A percentile compares a stretch with the other conserved stretches of the same genome.
Conservation (phyloP, 2,113 vertebrate species). For the Labeo catla region DNA sequence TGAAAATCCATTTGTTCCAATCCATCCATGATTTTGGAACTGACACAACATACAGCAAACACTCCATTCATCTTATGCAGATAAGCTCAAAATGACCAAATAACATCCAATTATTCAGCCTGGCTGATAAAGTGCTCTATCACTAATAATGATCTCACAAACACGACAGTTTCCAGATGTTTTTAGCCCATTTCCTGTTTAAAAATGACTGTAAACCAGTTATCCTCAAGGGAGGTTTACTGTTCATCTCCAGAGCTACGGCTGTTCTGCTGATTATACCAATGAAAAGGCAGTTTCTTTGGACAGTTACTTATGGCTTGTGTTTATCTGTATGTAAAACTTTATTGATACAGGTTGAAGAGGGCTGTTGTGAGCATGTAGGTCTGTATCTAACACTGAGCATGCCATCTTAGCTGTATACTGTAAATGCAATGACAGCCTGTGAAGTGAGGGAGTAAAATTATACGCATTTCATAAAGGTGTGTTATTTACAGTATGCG, state of each 20-base stretch:
- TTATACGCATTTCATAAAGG: neutral
- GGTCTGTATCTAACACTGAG: neutral
- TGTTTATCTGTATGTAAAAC: neutral
- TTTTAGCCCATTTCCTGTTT: constrained; percentile 28
- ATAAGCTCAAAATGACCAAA: constrained; percentile 12
- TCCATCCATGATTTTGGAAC: neutral
- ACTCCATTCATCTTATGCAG: neutral
- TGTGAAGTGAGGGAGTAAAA: neutral
- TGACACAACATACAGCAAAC: neutral
- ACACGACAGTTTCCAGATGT: constrained; percentile 19
- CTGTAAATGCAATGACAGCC: neutral
- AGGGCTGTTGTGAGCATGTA: neutral
- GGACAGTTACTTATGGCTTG: constrained; percentile 22
- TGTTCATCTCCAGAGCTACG: constrained; percentile 33
- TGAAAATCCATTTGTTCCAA: neutral
- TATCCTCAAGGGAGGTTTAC: neutral
- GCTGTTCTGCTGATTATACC: constrained; percentile 38
- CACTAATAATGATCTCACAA: constrained; percentile 6
- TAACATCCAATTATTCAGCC: neutral
- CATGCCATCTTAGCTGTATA: neutral
- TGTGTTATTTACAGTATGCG: neutral
- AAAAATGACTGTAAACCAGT: neutral
- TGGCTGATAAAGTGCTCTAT: neutral
- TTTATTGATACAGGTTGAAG: neutral
- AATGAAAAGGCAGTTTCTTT: constrained; percentile 42